phyloP scores from a whole-genome alignment of 2,888 invertebrate genomes.

The Ochropleura plecta region DNA sequence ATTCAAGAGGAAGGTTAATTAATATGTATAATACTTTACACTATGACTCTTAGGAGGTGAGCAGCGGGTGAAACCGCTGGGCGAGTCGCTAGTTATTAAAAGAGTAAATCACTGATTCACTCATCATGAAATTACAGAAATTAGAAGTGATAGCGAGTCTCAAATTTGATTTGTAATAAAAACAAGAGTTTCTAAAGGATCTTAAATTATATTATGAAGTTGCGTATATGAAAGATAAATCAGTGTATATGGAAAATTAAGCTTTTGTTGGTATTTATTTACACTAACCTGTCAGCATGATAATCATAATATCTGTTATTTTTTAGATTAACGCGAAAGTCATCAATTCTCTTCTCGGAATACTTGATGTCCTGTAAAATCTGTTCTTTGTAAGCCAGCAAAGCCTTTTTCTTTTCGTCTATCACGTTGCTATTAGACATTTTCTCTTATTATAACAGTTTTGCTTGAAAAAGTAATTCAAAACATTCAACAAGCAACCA shows the following conservation, averaged over 20 bases:
- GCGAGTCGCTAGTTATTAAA: too few relatives aligned
- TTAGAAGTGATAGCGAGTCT: too few relatives aligned
- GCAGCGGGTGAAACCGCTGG: too few relatives aligned
- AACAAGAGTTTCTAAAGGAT: too few relatives aligned
- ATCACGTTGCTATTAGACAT: conserved; percentile 53
- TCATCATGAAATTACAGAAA: too few relatives aligned
- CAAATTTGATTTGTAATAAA: too few relatives aligned
- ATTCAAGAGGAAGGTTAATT: too few relatives aligned
- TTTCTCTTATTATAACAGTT: conserved; percentile 17
- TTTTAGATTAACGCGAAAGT: conserved; percentile 62
- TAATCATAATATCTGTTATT: conserved; percentile 63
- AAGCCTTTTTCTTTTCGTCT: conserved; percentile 72
- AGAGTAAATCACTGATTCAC: too few relatives aligned
- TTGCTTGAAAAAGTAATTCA: conserved; percentile 1
- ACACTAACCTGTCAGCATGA: conserved; percentile 71
- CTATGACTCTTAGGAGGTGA: too few relatives aligned
- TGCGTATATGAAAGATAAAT: too few relatives aligned
- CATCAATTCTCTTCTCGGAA: conserved; percentile 76
- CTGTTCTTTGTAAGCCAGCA: conserved; percentile 75
- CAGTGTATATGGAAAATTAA: background rate
- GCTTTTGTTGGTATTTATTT: background rate
- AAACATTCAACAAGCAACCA: conserved; percentile 24
- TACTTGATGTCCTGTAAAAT: conserved; percentile 77
- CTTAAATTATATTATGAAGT: too few relatives aligned
- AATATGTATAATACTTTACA: too few relatives aligned